Base-by-base conservation (phyloP, 2,113 vertebrate species). In the Boulengerochromis microlepis region DNA sequence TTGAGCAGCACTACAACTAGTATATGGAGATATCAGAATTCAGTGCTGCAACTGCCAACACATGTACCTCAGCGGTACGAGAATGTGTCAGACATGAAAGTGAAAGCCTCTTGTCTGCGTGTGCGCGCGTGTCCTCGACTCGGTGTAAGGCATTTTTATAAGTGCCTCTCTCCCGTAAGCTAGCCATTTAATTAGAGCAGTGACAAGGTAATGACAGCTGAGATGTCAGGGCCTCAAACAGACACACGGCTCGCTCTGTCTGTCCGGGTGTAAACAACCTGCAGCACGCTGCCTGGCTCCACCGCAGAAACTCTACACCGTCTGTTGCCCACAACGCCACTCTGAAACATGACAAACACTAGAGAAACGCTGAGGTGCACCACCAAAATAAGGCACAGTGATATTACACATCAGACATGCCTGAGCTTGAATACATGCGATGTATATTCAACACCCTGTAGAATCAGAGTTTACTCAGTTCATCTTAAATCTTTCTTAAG, bases 191-290 rank as follows among this genome's bases (percentile, higher is more conserved):
- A 96, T 96, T 96, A 96, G 90, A 94, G 89, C 89, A 47, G 90
- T 95, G 95, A 96, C 96, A 96, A 92, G 81, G 90, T 95, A 96
- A 95, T 95, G 95, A 95, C 94, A 94, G 92, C 89, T 82, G 93
- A 94, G 89, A 88, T 93, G 94, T 91, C 89, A 86, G 85, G 87
- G 86, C 84, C 90, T 92, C 87, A 90, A 85, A 89, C 87, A 93
- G 88, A 94, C 91, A 93, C 91, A 92, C 91, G 86, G 88, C 91
- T 81, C 81, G 85, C 93, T 90, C 90, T 86, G 92, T 94, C 88
- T 94, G 89, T 89, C 89, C 42, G 50, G 74, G 83, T 85, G 86
- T 89, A 93, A 94, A 94, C 92, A 95, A 94, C 93, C 80, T 84
- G 88, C 90, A 91, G 83, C 40, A 80, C 3, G 89, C 89, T 90